phyloP scores from a whole-genome alignment of 2,113 vertebrate species.

The Sorex araneus region DNA sequence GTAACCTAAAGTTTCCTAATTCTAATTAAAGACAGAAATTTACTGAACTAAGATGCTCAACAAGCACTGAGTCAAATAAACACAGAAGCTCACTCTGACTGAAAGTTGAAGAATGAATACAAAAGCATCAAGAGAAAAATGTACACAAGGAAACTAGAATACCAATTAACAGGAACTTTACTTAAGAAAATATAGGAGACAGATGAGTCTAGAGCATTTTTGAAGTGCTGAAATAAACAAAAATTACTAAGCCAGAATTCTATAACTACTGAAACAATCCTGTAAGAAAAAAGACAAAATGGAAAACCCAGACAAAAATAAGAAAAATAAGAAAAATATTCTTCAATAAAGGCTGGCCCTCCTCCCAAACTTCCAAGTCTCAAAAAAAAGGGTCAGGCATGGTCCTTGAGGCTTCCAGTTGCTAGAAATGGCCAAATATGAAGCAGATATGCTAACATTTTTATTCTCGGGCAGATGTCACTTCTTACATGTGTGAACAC shows the following conservation, averaged over 20 bases:
- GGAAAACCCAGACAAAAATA: not conserved
- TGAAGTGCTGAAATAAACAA: not conserved
- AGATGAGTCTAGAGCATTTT: not conserved
- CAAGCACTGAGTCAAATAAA: not conserved
- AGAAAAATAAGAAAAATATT: conserved; percentile 50
- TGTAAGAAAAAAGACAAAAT: not conserved
- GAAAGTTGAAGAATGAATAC: not conserved
- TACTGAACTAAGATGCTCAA: not conserved
- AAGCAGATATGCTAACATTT: not conserved
- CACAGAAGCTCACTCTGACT: not conserved
- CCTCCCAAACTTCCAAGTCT: not conserved
- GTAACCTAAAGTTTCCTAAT: not conserved
- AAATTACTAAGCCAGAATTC: not conserved
- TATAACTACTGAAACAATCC: not conserved
- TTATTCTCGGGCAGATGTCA: not conserved
- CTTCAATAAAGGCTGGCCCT: not conserved
- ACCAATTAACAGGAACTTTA: not conserved
- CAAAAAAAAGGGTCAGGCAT: not conserved
- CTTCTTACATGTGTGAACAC: not conserved
- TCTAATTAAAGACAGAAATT: conserved; percentile 3
- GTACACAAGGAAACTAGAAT: not conserved
- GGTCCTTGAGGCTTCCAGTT: not conserved
- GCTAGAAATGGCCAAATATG: not conserved
- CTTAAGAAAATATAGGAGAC: not conserved
- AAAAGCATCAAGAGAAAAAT: conserved; percentile 1